These are phyloP conservation scores for Argyra leucocephala DNA, from an alignment of 2,888 invertebrate species.

Conservation along the genomic window DNA sequence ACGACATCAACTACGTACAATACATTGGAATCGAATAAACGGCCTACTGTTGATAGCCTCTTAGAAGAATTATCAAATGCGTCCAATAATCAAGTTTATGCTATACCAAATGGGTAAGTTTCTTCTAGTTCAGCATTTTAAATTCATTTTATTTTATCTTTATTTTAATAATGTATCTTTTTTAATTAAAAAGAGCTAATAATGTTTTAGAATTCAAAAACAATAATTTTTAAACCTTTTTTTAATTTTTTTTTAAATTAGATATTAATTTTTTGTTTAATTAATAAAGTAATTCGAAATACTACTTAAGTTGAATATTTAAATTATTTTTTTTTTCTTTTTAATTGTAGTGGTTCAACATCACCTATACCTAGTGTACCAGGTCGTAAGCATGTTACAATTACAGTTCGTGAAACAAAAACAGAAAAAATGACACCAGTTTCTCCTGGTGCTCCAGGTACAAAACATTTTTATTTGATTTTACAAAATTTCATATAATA, in stretches of 20 bases:
- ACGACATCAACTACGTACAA: constrained; percentile 43
- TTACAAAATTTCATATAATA: not conserved
- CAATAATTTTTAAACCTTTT: too few species aligned
- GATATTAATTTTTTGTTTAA: too few species aligned
- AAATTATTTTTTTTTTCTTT: not conserved
- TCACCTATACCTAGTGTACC: constrained; percentile 36
- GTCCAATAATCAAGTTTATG: constrained; percentile 43
- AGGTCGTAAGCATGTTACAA: constrained; percentile 44
- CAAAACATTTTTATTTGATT: not conserved
- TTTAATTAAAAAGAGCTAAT: too few species aligned
- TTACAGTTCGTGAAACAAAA: constrained; percentile 52
- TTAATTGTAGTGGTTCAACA: constrained; percentile 24
- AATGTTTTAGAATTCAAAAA: too few species aligned
- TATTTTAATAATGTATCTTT: not conserved
- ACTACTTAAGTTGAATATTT: too few species aligned
- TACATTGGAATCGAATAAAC: constrained; percentile 41
- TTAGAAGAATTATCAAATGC: constrained; percentile 67
- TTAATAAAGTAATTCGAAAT: too few species aligned
- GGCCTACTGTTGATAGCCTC: constrained; percentile 81
- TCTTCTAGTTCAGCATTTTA: too few species aligned
- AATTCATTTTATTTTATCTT: not conserved
- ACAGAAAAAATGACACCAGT: constrained; percentile 47
- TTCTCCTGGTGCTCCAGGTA: constrained; percentile 30
- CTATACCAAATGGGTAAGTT: constrained; percentile 63
- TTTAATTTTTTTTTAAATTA: too few species aligned